A percentile compares a stretch with the other conserved stretches of the same genome.
Conservation (phyloP, 2,888 invertebrate genomes). For the Drosophila birchii region DNA sequence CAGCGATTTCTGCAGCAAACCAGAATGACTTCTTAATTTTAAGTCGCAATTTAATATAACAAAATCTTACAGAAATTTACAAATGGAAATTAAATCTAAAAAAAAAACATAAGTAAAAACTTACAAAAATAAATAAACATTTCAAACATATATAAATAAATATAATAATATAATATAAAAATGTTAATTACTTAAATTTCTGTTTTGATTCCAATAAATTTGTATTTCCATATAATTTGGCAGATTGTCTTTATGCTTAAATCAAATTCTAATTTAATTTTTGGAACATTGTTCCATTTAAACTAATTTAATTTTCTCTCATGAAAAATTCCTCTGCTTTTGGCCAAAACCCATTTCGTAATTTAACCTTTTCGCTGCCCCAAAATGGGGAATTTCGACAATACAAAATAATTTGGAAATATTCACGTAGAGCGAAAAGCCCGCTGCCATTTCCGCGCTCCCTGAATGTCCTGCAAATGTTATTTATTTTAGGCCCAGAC, state of each 20-base stretch:
- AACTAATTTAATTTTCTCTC: slow-evolving; percentile 8
- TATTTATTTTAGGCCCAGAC: slow-evolving; percentile 61
- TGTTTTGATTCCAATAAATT: neutral
- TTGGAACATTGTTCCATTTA: neutral
- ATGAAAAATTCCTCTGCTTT: slow-evolving; percentile 16
- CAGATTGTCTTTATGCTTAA: neutral
- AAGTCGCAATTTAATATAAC: neutral
- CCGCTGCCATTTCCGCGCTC: neutral
- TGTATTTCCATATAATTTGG: neutral
- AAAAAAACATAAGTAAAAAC: too few relatives aligned
- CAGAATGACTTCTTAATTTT: too few relatives aligned
- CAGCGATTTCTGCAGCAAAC: too few relatives aligned
- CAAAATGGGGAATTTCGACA: slow-evolving; percentile 30
- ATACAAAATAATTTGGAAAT: slow-evolving; percentile 29
- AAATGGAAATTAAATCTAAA: neutral
- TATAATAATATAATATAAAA: too few relatives aligned
- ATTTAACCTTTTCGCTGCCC: slow-evolving; percentile 22
- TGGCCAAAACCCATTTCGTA: slow-evolving; percentile 25
- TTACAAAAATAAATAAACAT: neutral
- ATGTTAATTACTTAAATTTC: neutral
- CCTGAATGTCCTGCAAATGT: slow-evolving; percentile 26
- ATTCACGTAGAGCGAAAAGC: slow-evolving; percentile 20
- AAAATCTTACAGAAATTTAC: neutral
- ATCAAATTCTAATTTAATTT: neutral
- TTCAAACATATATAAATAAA: too few relatives aligned